Percentiles rank a stretch among this genome's conserved stretches.
Conservation (phyloP, 2,797 vertebrate genomes). For the Gymnoscopelus microlampas region DNA sequence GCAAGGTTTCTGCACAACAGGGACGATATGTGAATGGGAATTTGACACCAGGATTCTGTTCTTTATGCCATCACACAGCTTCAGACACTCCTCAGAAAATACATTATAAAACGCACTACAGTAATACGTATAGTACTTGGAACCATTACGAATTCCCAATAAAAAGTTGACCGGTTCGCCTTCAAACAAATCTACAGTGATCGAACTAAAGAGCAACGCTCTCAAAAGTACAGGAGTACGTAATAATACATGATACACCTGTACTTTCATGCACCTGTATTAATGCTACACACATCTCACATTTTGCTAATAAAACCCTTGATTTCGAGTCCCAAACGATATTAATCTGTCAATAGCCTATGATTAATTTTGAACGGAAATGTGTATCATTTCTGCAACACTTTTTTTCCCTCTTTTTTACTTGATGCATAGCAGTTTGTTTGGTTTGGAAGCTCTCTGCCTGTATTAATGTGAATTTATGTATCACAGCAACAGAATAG, state of each 20-base stretch:
- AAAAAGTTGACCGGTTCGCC: constrained; percentile 18
- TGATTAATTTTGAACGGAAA: constrained; percentile 36
- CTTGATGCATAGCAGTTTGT: constrained; percentile 30
- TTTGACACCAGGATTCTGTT: no score
- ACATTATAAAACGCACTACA: no score
- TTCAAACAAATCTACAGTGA: constrained; percentile 28
- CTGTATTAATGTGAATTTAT: constrained; percentile 79
- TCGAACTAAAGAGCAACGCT: constrained; percentile 37
- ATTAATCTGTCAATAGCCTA: constrained; percentile 21
- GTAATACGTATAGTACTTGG: no score
- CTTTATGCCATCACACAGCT: no score
- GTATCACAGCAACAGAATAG: constrained; percentile 68
- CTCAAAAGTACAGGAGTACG: constrained; percentile 20
- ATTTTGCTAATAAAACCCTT: constrained; percentile 27
- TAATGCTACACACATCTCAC: constrained; percentile 9
- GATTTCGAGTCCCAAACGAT: constrained; percentile 25
- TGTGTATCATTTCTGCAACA: constrained; percentile 41
- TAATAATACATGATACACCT: no score
- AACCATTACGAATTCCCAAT: no score
- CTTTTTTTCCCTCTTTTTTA: constrained; percentile 18
- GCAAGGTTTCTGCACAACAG: no score
- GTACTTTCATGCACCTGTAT: neutral
- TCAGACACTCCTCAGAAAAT: no score
- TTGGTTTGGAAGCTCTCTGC: constrained; percentile 64
- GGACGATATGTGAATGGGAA: no score